Percentiles rank a stretch among this genome's conserved stretches.
phyloP scores from a whole-genome alignment of 2,888 invertebrate species.

The Spodoptera picta region DNA sequence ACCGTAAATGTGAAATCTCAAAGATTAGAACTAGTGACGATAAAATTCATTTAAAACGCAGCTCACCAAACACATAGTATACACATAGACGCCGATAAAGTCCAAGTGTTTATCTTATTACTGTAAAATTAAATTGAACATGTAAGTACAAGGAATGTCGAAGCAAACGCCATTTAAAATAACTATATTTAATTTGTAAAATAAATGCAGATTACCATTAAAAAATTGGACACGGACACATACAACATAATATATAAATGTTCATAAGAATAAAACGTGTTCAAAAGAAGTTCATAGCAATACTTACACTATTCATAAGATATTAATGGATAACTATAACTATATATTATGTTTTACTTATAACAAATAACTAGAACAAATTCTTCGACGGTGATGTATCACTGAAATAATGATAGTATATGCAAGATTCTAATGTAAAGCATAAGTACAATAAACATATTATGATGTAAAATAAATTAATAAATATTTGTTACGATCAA shows the following conservation, averaged over 20 bases:
- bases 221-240: background rate
- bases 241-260: too few relatives aligned
- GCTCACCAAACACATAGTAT: conserved; percentile 16
- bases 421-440: conserved; percentile 9
- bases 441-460: background rate
- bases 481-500: conserved; percentile 13
- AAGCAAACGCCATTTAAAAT: background rate
- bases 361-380: too few relatives aligned
- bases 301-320: too few relatives aligned
- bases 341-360: too few relatives aligned
- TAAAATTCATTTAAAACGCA: conserved; percentile 12
- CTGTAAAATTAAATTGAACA: conserved; percentile 38
- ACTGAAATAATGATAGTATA: background rate
- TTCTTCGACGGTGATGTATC: too few relatives aligned
- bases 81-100: conserved; percentile 6
- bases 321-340: too few relatives aligned
- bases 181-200: conserved; percentile 2
- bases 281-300: too few relatives aligned
- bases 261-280: too few relatives aligned
- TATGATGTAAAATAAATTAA: conserved; percentile 8
- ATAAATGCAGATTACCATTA: conserved; percentile 7
- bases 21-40: background rate
- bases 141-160: conserved; percentile 47
- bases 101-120: conserved; percentile 14
- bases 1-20: background rate